Evolutionary conservation across 2,888 invertebrate genomes (phyloP), one percentile per base, ranked within the genome.

Genomic region (Camptogramma bilineatum): DNA sequence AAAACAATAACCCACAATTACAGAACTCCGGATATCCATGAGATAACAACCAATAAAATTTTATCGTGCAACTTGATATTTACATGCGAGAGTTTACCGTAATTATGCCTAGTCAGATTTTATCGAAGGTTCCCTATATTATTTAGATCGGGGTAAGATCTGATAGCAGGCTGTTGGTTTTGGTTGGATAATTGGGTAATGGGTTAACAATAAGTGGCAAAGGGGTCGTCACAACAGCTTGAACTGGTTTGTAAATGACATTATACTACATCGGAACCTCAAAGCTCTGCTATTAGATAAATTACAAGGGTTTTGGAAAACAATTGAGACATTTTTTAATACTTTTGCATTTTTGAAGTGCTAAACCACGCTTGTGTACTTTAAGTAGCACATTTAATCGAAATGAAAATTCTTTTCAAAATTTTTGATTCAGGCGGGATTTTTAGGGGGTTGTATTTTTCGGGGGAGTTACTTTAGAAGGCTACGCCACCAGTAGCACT

Each of bases 1-100:
- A 8, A 39, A 39, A 39, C 34, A 39, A 39, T 39, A 39, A 17
- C 44, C 44, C 7, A 44, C 44, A 39, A 52, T 39, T n/a, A 52
- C 47, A 52, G 19, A 52, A 19, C 19, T 31, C 31, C 19, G 51
- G n/a, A 54, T 48, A 61, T 42, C 31, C 51, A 21, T 17, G 44
- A 54, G 61, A 62, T 62, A 62, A 44, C 54, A 55, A 16, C 50
- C 44, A 55, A 51, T 62, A 55, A 62, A 62, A 62, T 55, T 18
- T 55, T 55, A 62, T 44, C 51, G 44, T 44, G 1, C 31, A 61
- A 62, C 31, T 62, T 62, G 31, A 8, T 60, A 44, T 58, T 58
- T 55, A 55, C 54, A 21, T 31, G 18, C 50, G 34, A 48, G 48
- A 50, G 61, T 62, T 62, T 44, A 62, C 10, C 61, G 61, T 28